Conservation (phyloP, 92 coral and sea anemone genomes). For the Nematostella vectensis region DNA sequence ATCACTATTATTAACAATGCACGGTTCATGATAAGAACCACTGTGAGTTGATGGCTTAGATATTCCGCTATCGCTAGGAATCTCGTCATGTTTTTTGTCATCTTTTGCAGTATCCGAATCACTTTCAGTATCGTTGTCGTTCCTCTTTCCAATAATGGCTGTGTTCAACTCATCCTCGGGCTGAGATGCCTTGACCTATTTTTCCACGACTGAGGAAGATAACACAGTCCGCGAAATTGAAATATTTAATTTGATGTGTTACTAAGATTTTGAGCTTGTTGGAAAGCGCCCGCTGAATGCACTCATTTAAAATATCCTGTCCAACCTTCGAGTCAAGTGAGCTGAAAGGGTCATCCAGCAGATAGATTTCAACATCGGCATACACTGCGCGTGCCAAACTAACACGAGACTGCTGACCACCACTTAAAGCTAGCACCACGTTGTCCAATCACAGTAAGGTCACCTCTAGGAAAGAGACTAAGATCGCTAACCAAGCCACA, state of each 20-base stretch:
- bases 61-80: too few relatives aligned
- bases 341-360: slow-evolving; percentile 11
- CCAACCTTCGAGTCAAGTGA: slow-evolving; percentile 10
- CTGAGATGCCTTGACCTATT: background rate
- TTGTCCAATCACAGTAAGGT: slow-evolving; percentile 11
- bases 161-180: background rate
- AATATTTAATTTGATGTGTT: slow-evolving; percentile 7
- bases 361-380: slow-evolving; percentile 10
- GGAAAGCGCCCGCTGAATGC: slow-evolving; percentile 3
- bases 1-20: too few relatives aligned
- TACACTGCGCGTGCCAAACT: slow-evolving; percentile 15
- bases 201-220: slow-evolving; percentile 1
- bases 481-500: slow-evolving; percentile 8
- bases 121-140: background rate
- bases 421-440: slow-evolving; percentile 13
- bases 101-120: too few relatives aligned
- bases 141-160: background rate
- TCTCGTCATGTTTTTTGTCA: too few relatives aligned
- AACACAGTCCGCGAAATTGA: slow-evolving; percentile 2
- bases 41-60: too few relatives aligned
- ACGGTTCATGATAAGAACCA: too few relatives aligned
- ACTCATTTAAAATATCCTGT: background rate
- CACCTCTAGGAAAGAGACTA: slow-evolving; percentile 7
- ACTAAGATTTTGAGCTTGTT: slow-evolving; percentile 9
- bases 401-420: too few relatives aligned